Base-by-base conservation (phyloP, 2,113 vertebrate species). In the Cervus canadensis region DNA sequence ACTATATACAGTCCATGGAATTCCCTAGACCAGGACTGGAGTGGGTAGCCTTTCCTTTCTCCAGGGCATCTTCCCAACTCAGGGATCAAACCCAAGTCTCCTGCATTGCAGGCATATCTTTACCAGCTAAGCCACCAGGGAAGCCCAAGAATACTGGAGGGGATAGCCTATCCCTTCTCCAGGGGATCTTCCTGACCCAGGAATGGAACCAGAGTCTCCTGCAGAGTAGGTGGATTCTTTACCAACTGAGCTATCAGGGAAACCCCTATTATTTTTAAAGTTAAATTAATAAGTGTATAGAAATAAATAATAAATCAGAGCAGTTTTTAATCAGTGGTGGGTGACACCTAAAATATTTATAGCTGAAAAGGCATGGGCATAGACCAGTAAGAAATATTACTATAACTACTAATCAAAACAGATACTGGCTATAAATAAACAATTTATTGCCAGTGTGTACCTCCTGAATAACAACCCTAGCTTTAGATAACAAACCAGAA, bases 291-390 rank as follows among this genome's bases (percentile, higher is more conserved):
- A 97, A 97, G 7, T 52, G 10, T 43, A 93, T 87, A 87, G 16
- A 96, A 94, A 78, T 84, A 94, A 74, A 45, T 26, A 93, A 97
- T 59, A 91, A 92, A 94, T 89, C 76, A 89, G 25, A 85, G 17
- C 45, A 88, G 19, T 78, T 95, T 85, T 88, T 91, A 59, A 16
- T 23, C 33, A 91, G 14, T 90, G 7, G 50, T 95, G 30, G 40
- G 7, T 74, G 48, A 96, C 54, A 67, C 14, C 74, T 23, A 95
- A 93, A 95, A 84, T 90, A 98, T 86, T 82, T 64, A 86, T 25
- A 93, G 52, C 28, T 93, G 33, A 84, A 81, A 95, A 76, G 14
- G 28, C 12, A 85, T 59, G 48, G 15, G 12, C 10, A 78, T 14
- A 90, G 48, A 93, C 4, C 33, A 87, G 25, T 88, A 91, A 97